Percentiles rank a stretch among this genome's conserved stretches.
These are phyloP conservation scores for Pseudochaenichthys georgianus DNA, from an alignment of 2,797 vertebrate genomes.

Conservation along the genomic window DNA sequence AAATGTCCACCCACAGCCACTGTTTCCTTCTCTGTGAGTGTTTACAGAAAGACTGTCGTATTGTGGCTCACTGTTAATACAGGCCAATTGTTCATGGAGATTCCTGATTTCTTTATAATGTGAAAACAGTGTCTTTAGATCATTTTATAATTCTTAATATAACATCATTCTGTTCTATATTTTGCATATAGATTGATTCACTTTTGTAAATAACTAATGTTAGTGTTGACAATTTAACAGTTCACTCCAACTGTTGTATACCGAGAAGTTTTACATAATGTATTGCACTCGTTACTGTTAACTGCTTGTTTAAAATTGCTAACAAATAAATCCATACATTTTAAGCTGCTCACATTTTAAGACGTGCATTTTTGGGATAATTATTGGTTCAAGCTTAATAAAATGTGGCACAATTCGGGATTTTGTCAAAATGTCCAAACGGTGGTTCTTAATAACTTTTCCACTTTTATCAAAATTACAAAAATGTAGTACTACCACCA, in stretches of 20 bases:
- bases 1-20: conserved; percentile 8
- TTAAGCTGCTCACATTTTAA: background rate
- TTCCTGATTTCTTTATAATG: conserved; percentile 26
- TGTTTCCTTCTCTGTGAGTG: conserved; percentile 39
- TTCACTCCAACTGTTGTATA: conserved; percentile 30
- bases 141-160: conserved; percentile 9
- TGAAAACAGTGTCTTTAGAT: conserved; percentile 20
- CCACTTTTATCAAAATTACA: background rate
- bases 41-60: conserved; percentile 60
- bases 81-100: conserved; percentile 51
- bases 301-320: background rate
- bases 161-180: conserved; percentile 13
- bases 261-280: conserved; percentile 13
- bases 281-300: conserved; percentile 14
- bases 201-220: background rate
- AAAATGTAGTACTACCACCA: background rate
- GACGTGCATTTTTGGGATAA: background rate
- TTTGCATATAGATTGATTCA: conserved; percentile 5
- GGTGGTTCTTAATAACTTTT: background rate
- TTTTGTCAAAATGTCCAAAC: no score
- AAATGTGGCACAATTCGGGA: no score
- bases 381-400: no score
- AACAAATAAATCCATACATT: background rate
- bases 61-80: conserved; percentile 38
- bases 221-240: conserved; percentile 9